phyloP scores from a whole-genome alignment of 2,113 vertebrate species.

The Ameiurus melas region DNA sequence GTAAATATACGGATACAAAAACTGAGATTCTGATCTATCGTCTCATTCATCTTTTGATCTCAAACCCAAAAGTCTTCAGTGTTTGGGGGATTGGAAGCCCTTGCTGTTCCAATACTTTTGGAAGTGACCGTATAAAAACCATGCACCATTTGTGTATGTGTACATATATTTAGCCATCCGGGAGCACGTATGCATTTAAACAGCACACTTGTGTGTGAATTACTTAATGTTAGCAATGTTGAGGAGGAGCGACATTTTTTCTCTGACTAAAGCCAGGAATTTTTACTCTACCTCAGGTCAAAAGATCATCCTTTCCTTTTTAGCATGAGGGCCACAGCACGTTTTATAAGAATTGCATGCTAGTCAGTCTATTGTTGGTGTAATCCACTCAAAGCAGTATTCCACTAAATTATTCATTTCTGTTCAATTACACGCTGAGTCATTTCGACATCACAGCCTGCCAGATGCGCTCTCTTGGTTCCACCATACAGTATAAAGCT shows the following conservation, averaged over 20 bases:
- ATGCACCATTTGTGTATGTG: too few species aligned
- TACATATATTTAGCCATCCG: not conserved
- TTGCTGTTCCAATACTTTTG: too few species aligned
- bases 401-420: constrained; percentile 25
- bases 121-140: too few species aligned
- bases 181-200: not conserved
- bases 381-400: constrained; percentile 20
- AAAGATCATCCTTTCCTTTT: constrained; percentile 13
- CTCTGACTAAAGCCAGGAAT: constrained; percentile 10
- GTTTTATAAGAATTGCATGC: constrained; percentile 1
- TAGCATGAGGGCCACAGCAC: not conserved
- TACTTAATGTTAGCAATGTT: not conserved
- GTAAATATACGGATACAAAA: too few species aligned
- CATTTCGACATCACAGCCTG: constrained; percentile 5
- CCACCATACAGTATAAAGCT: not conserved
- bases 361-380: constrained; percentile 13
- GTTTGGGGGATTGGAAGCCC: too few species aligned
- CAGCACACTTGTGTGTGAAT: not conserved
- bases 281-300: not conserved
- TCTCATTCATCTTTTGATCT: too few species aligned
- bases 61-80: too few species aligned
- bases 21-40: too few species aligned
- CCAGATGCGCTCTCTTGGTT: constrained; percentile 17
- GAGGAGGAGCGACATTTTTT: not conserved
- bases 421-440: constrained; percentile 17